Base-by-base conservation (phyloP, 2,113 vertebrate species). In the Macroglossus sobrinus region DNA sequence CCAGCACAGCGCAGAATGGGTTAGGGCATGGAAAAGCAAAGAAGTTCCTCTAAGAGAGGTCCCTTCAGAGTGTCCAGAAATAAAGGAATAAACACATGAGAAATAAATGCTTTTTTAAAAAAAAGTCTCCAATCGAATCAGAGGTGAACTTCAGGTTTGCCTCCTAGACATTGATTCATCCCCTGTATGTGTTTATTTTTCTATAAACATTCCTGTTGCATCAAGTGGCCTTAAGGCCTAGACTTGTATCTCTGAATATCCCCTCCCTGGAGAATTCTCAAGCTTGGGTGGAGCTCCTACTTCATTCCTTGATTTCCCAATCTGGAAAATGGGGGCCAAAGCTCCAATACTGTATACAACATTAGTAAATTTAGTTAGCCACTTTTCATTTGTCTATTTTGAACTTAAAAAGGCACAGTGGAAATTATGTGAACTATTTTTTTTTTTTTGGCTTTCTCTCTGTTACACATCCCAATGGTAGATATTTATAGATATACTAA, bases 201-300 rank as follows among this genome's bases (percentile, higher is more conserved):
- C 96, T 95, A 86, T 85, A 95, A 92, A 94, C 91, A 94, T 93
- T 89, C 93, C 74, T 94, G 88, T 86, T 96, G 50, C 74, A 93
- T 96, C 92, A 96, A 95, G 91, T 86, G 66, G 93, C 88, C 84
- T 96, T 76, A 28, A 91, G 89, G 93, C 72, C 89, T 91, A 96
- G 78, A 89, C 82, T 76, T 95, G 63, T 92, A 68, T 64, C 61
- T 87, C 87, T 47, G 24, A 78, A 76, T 7, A 24, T 38, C 74
- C 72, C 63, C 93, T 95, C 76, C 93, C 91, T 74, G 64, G 92
- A 95, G 84, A 91, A 93, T 75, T 89, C 28, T 95, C 88, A 84
- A 72, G 84, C n/a, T n/a, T 0, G 6, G 84, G 76, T 12, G n/a
- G 69, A 53, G 50, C 28, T 55, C 81, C 71, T 28, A 57, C 45